Evolutionary conservation across 2,888 invertebrate genomes (phyloP).

Genomic region (Graphium colonna): DNA sequence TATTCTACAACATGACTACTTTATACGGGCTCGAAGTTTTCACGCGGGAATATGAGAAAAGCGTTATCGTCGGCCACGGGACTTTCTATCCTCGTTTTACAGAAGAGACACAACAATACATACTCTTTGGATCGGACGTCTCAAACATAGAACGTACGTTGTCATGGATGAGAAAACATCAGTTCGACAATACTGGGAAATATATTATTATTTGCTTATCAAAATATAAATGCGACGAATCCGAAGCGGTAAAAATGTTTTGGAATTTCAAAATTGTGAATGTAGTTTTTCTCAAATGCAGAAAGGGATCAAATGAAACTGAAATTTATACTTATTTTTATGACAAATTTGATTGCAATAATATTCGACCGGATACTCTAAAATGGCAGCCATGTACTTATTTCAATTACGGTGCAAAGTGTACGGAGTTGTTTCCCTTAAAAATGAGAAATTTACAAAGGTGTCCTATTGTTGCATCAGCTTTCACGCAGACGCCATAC

Average conservation of each 20-base stretch:
- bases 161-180: conserved; percentile 38
- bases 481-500: conserved; percentile 53
- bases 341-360: conserved; percentile 40
- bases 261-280: conserved; percentile 56
- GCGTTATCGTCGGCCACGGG: conserved; percentile 42
- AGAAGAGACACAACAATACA: conserved; percentile 42
- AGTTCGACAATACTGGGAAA: conserved; percentile 55
- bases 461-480: conserved; percentile 55
- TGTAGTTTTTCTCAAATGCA: conserved; percentile 47
- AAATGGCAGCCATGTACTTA: conserved; percentile 30
- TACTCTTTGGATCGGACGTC: conserved; percentile 47
- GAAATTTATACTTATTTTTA: conserved; percentile 51
- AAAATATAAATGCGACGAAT: conserved; percentile 46
- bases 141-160: conserved; percentile 41
- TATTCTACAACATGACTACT: conserved; percentile 51
- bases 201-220: conserved; percentile 57
- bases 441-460: conserved; percentile 51
- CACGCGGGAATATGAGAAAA: conserved; percentile 43
- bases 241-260: conserved; percentile 40
- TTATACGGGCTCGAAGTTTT: conserved; percentile 46
- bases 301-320: conserved; percentile 20
- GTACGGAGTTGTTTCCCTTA: conserved; percentile 40
- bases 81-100: conserved; percentile 35
- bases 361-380: conserved; percentile 41
- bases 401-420: conserved; percentile 20